These are phyloP conservation scores for Xenentodon cancila DNA, from an alignment of 2,797 vertebrate genomes.

Conservation along the genomic window DNA sequence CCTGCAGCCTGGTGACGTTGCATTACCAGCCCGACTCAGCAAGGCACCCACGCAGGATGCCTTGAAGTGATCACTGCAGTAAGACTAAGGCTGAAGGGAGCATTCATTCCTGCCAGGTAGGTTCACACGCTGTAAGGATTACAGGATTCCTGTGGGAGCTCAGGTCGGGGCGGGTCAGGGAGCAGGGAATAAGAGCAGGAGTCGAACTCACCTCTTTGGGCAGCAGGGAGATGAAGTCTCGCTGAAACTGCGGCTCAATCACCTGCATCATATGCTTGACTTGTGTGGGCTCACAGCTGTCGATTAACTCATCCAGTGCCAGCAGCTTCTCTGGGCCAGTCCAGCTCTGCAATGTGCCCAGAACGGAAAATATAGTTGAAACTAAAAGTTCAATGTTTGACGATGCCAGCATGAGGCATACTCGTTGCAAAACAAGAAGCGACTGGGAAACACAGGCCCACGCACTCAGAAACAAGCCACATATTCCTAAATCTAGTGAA, in stretches of 20 bases:
- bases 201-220: constrained; percentile 95
- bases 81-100: too few species aligned
- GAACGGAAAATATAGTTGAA: constrained; percentile 23
- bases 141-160: too few species aligned
- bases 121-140: too few species aligned
- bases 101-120: too few species aligned
- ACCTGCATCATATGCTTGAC: constrained; percentile 99
- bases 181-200: not conserved
- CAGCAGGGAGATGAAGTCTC: constrained; percentile 99
- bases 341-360: constrained; percentile 90
- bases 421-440: too few species aligned
- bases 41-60: too few species aligned
- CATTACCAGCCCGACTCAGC: too few species aligned
- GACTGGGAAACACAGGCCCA: too few species aligned
- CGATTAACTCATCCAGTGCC: constrained; percentile 98
- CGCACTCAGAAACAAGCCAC: too few species aligned
- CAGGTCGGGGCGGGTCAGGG: constrained; percentile 6
- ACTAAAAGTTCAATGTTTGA: not conserved
- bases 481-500: too few species aligned
- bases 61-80: too few species aligned
- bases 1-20: too few species aligned
- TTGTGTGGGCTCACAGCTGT: constrained; percentile 99
- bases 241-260: constrained; percentile 99
- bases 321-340: constrained; percentile 98
- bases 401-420: not conserved